Base-by-base conservation (phyloP, 2,113 vertebrate genomes). In the Carollia perspicillata region DNA sequence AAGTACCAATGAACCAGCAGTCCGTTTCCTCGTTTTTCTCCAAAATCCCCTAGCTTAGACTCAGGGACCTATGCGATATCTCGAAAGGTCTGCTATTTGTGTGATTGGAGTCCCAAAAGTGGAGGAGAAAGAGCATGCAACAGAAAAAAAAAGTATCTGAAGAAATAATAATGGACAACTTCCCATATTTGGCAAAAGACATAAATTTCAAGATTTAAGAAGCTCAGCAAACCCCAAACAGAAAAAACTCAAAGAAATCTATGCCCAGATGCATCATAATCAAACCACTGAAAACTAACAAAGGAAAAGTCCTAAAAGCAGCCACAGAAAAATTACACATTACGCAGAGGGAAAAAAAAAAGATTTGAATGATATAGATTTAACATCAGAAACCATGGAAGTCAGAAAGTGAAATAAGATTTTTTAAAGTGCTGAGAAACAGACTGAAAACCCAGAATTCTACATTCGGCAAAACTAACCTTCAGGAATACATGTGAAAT, bases 371-470 rank as follows among this genome's bases (percentile, higher is more conserved):
- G 74, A 72, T 55, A 37, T 17, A 72, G 74, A 72, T 65, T 44
- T 53, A 17, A 72, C 30, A 72, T 47, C 35, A 86, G 81, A 79
- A 80, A 91, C 42, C 65, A 79, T 14, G 6, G 23, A 86, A 30
- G 22, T 51, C 72, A 63, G 42, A 78, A 85, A 91, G 83, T 71
- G n/a, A 30, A 94, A 63, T 35, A 85, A 60, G 30, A 37, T 72
- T 91, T 91, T 80, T 91, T 68, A n/a, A 83, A 84, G 78, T 58
- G n/a, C 69, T 68, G 40, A 84, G 69, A 90, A 84, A 89, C 35
- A 55, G 74, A 89, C 11, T 22, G 30, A 89, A 3, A 83, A 66
- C 12, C 35, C 51, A 42, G 68, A 66, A 77, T 66, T 77, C 49
- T 77, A 49, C 60, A 89, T 3, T 47, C 37, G 89, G 18, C 60